Base-by-base conservation (phyloP, 2,113 vertebrate genomes). In the Tapirus terrestris region DNA sequence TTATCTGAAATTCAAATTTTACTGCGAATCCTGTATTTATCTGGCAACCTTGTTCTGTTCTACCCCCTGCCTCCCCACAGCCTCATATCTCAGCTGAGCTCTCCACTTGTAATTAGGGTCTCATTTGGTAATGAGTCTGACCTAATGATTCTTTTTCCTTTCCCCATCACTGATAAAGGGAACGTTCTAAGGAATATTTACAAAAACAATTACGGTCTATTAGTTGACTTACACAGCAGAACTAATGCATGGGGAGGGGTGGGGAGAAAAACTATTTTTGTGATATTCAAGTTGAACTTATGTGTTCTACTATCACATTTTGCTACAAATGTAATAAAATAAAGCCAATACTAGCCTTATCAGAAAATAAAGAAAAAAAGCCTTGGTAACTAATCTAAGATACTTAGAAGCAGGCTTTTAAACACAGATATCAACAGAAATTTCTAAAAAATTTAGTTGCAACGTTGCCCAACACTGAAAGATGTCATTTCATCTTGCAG, bases 1-100 rank as follows among this genome's bases (percentile, higher is more conserved):
- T 93, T 80, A 63, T 43, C 65, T 89, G 25, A 97, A 88, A 87
- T 27, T 79, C 51, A 63, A 72, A 36, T 53, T 65, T 51, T 82
- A n/a, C 51, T 76, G 10, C 11, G 25, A 68, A 60, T 33, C 23
- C 23, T 39, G 5, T 51, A 51, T 89, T 80, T 60, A 31, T 18
- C 56, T 53, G 33, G 48, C 7, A 53, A 6, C 31, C 39, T 31
- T 13, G 21, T 67, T 65, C 7, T 81, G 27, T 16, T 20, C 51
- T 45, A 8, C 2, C 16, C 18, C 13, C 23, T 53, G 51, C 51
- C 51, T 53, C 14, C 51, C 51, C 13, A 53, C 13, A 89, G 48
- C 33, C 11, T 73, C 29, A 10, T 0, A 18, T 31, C 43, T 88
- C 85, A 67, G 48, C 25, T 29, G 68, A 91, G 39, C 18, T 60